Evolutionary conservation across 2,888 invertebrate genomes (phyloP).

Genomic region (Sphaeridia pumilis): DNA sequence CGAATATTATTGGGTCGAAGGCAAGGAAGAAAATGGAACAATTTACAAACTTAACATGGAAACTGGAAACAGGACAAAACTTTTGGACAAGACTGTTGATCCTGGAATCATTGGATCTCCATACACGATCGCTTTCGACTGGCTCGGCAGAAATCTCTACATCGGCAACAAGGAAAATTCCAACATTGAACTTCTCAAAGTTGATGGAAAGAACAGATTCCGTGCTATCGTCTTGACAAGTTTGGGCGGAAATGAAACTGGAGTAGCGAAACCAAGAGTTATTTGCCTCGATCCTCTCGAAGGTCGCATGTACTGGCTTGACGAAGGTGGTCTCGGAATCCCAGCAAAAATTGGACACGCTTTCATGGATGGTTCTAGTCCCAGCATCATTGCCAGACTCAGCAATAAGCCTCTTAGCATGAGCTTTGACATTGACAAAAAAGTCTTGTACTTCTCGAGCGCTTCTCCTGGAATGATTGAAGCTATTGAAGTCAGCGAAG

Average conservation of each 20-base stretch:
- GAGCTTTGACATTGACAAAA: slow-evolving; percentile 65
- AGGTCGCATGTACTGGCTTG: slow-evolving; percentile 83
- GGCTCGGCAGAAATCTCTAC: slow-evolving; percentile 89
- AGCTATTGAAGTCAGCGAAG: slow-evolving; percentile 47
- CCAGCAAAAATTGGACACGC: slow-evolving; percentile 76
- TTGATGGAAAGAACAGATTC: slow-evolving; percentile 72
- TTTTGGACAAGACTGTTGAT: slow-evolving; percentile 55
- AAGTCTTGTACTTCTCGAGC: slow-evolving; percentile 77
- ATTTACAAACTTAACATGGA: slow-evolving; percentile 71
- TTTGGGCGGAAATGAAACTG: slow-evolving; percentile 64
- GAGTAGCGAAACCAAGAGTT: slow-evolving; percentile 75
- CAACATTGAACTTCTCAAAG: slow-evolving; percentile 76
- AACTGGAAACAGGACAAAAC: slow-evolving; percentile 71
- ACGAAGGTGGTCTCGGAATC: slow-evolving; percentile 82
- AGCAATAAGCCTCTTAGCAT: slow-evolving; percentile 70
- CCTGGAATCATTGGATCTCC: slow-evolving; percentile 84
- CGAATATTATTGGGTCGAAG: slow-evolving; percentile 76
- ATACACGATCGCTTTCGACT: slow-evolving; percentile 85
- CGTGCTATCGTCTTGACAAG: slow-evolving; percentile 78
- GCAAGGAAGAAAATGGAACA: slow-evolving; percentile 61
- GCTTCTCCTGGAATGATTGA: slow-evolving; percentile 54
- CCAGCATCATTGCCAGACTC: slow-evolving; percentile 58
- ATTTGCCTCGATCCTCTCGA: slow-evolving; percentile 85
- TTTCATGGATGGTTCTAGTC: slow-evolving; percentile 82
- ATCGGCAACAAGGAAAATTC: slow-evolving; percentile 81